phyloP scores from a whole-genome alignment of 2,113 vertebrate species.

The Elgaria multicarinata region DNA sequence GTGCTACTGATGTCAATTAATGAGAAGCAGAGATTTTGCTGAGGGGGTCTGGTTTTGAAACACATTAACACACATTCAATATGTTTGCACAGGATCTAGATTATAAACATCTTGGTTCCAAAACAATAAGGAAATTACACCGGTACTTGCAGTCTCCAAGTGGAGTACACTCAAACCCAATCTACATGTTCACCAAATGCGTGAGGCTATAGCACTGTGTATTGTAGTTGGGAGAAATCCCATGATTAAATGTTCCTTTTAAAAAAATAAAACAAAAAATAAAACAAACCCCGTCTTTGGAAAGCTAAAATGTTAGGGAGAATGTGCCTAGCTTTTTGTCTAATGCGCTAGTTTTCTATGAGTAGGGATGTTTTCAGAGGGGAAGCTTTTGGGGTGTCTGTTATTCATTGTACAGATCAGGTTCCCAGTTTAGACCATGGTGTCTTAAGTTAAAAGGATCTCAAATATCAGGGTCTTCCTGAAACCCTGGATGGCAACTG shows the following conservation, averaged over 20 bases:
- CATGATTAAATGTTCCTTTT: not conserved
- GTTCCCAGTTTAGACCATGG: not conserved
- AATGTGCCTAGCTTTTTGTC: not conserved
- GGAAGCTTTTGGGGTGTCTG: not conserved
- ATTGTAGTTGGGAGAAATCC: not conserved
- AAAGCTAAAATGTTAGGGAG: not conserved
- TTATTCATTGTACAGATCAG: not conserved
- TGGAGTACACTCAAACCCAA: conserved; percentile 5
- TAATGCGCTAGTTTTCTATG: not conserved
- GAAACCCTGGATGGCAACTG: too few species aligned
- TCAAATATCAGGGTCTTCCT: not conserved
- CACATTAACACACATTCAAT: conserved; percentile 87
- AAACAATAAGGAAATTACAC: conserved; percentile 85
- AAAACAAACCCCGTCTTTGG: not conserved
- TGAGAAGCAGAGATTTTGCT: conserved; percentile 81
- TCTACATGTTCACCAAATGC: not conserved
- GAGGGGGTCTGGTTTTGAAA: conserved; percentile 82
- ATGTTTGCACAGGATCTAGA: conserved; percentile 86
- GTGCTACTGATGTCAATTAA: conserved; percentile 88
- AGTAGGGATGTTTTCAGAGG: not conserved
- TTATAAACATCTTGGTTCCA: conserved; percentile 81
- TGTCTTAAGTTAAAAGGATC: not conserved
- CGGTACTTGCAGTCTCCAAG: conserved; percentile 70
- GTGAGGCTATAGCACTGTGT: not conserved
- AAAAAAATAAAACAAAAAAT: not conserved